These are phyloP conservation scores for Lepidostoma basale DNA, from an alignment of 1,140 invertebrate genomes.

Conservation along the genomic window DNA sequence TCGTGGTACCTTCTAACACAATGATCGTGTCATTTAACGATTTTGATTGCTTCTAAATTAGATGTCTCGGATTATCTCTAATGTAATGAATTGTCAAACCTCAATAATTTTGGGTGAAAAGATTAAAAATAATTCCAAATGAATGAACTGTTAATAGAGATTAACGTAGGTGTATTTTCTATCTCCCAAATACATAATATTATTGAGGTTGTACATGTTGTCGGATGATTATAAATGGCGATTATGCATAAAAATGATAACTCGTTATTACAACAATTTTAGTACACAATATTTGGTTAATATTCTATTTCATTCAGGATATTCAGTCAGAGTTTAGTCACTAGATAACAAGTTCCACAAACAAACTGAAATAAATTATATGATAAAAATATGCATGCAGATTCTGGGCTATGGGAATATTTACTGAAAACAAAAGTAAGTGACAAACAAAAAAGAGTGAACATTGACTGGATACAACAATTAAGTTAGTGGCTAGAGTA, in stretches of 20 bases:
- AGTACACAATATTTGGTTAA: conserved; percentile 26
- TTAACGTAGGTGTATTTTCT: no score
- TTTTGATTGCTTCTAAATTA: no score
- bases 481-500: conserved; percentile 33
- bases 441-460: conserved; percentile 42
- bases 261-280: conserved; percentile 19
- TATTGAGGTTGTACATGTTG: background rate
- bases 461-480: conserved; percentile 43
- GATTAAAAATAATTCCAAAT: no score
- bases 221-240: conserved; percentile 3
- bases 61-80: no score
- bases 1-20: no score
- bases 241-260: conserved; percentile 16
- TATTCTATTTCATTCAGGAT: conserved; percentile 42
- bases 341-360: conserved; percentile 42
- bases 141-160: no score
- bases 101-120: no score
- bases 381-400: conserved; percentile 34
- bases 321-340: conserved; percentile 39
- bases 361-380: conserved; percentile 33
- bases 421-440: conserved; percentile 34
- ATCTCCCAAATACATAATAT: no score
- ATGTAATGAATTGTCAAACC: no score
- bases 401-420: conserved; percentile 34
- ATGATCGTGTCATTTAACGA: no score